Evolutionary conservation across 2,888 invertebrate genomes (phyloP).

Genomic region (Bombylius major): DNA sequence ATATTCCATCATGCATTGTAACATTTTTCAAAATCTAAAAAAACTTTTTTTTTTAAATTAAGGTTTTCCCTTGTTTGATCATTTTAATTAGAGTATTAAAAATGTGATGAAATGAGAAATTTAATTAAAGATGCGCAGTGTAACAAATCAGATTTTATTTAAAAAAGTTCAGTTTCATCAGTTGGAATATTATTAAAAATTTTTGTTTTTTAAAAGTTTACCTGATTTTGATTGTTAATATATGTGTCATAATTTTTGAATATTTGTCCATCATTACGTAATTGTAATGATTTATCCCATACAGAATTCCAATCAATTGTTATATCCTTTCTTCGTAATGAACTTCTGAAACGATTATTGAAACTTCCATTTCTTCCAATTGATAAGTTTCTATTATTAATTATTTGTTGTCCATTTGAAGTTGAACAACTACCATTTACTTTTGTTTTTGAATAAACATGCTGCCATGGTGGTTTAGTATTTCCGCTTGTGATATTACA

Average conservation of each 20-base stretch:
- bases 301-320: conserved; percentile 27
- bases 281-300: conserved; percentile 29
- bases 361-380: conserved; percentile 15
- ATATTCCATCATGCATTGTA: too few relatives aligned
- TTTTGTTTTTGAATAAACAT: conserved; percentile 17
- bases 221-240: conserved; percentile 24
- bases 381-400: conserved; percentile 2
- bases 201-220: conserved; percentile 18
- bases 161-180: too few relatives aligned
- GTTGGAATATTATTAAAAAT: too few relatives aligned
- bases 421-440: background rate
- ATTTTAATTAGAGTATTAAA: too few relatives aligned
- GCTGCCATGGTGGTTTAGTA: conserved; percentile 19
- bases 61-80: too few relatives aligned
- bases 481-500: background rate
- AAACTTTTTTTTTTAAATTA: too few relatives aligned
- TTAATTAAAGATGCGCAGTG: too few relatives aligned
- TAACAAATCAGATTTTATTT: too few relatives aligned
- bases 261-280: conserved; percentile 23
- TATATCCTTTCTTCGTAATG: conserved; percentile 28
- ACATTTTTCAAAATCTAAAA: too few relatives aligned
- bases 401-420: background rate
- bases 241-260: conserved; percentile 31
- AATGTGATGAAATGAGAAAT: too few relatives aligned
- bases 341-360: conserved; percentile 23